These are phyloP conservation scores for Chaetorhynchus papuensis DNA, from an alignment of 2,113 vertebrate genomes.

Conservation along the genomic window DNA sequence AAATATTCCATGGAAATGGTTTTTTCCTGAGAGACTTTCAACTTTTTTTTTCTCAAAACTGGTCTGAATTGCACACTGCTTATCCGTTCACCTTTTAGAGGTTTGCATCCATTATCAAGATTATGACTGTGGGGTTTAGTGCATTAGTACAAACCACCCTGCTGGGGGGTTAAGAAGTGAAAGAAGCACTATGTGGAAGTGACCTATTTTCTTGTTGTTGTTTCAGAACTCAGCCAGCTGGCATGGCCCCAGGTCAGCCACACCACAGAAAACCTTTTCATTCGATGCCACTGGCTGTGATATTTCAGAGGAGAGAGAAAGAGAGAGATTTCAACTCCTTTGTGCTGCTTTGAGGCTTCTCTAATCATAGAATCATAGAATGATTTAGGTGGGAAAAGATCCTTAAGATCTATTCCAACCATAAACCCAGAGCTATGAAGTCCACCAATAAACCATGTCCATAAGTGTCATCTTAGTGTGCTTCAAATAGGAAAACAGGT, in stretches of 20 bases:
- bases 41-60: background rate
- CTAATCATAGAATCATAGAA: background rate
- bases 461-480: background rate
- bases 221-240: constrained; percentile 19
- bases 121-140: background rate
- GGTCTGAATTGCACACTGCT: background rate
- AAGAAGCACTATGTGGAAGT: background rate
- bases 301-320: background rate
- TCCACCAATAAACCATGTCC: background rate
- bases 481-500: background rate
- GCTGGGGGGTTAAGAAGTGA: background rate
- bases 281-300: background rate
- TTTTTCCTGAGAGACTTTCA: background rate
- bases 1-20: background rate
- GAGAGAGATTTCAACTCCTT: background rate
- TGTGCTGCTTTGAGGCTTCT: background rate
- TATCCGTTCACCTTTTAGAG: background rate
- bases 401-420: background rate
- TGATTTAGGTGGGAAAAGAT: background rate
- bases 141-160: background rate
- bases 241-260: constrained; percentile 1
- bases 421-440: background rate
- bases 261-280: background rate
- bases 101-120: background rate
- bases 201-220: constrained; percentile 10